Conservation (phyloP, 2,888 invertebrate genomes). For the Prionchulus punctatus region DNA sequence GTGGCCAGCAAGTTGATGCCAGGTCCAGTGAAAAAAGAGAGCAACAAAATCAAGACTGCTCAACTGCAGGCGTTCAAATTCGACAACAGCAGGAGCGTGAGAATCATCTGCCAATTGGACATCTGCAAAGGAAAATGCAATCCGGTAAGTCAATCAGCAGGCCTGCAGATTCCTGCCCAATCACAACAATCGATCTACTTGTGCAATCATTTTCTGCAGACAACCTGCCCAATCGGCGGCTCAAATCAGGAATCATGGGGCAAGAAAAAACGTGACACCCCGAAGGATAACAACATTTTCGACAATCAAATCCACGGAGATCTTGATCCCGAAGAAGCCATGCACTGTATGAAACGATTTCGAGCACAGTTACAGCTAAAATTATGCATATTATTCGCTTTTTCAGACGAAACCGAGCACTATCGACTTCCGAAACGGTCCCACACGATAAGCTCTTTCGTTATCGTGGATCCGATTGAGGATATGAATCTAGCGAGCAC, state of each 20-base stretch:
- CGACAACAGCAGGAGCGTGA: conserved; percentile 24
- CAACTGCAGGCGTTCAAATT: conserved; percentile 29
- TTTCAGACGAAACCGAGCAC: conserved; percentile 25
- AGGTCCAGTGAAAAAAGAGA: conserved; percentile 15
- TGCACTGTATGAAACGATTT: neutral
- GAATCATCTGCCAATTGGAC: conserved; percentile 28
- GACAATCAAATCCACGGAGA: neutral
- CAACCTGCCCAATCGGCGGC: neutral
- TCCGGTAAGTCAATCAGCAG: conserved; percentile 18
- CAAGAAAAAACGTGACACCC: neutral
- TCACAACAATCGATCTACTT: neutral
- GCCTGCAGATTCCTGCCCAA: too few species aligned
- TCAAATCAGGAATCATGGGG: conserved; percentile 1
- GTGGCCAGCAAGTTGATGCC: conserved; percentile 29
- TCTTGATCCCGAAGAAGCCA: neutral
- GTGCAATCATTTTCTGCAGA: neutral
- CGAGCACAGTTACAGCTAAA: neutral
- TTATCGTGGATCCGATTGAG: conserved; percentile 29
- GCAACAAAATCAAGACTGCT: conserved; percentile 15
- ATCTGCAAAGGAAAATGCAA: conserved; percentile 29
- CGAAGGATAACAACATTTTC: neutral
- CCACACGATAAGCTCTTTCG: conserved; percentile 25
- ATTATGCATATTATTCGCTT: neutral
- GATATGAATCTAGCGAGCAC: conserved; percentile 14
- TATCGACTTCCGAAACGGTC: conserved; percentile 26